Percentiles rank a stretch among this genome's conserved stretches.
phyloP scores from a whole-genome alignment of 1,140 invertebrate species.

The Plectus sambesii region DNA sequence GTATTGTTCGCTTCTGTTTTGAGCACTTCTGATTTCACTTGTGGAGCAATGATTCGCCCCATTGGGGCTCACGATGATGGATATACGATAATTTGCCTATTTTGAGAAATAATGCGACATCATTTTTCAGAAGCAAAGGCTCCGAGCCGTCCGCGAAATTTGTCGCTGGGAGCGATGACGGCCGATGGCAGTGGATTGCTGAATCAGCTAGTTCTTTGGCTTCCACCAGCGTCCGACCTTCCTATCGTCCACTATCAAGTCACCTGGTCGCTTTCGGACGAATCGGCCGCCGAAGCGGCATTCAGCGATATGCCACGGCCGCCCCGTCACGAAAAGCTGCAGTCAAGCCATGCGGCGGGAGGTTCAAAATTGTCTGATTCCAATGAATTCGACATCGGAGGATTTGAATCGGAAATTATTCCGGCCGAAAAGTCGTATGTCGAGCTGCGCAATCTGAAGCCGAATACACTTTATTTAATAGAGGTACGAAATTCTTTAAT shows the following conservation, averaged over 20 bases:
- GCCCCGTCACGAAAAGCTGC: slow-evolving; percentile 7
- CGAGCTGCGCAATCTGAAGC: slow-evolving; percentile 11
- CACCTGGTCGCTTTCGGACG: slow-evolving; percentile 13
- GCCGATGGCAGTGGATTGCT: slow-evolving; percentile 13
- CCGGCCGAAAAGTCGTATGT: slow-evolving; percentile 11
- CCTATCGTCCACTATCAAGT: slow-evolving; percentile 37
- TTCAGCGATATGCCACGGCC: slow-evolving; percentile 20
- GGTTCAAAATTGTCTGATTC: slow-evolving; percentile 13
- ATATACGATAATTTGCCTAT: no score
- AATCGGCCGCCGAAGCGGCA: slow-evolving; percentile 16
- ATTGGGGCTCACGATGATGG: no score
- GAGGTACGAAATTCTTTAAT: neutral
- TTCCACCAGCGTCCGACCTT: slow-evolving; percentile 33
- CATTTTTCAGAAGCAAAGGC: slow-evolving; percentile 25
- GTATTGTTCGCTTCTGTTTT: neutral
- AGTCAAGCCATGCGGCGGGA: slow-evolving; percentile 19
- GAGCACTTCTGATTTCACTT: no score
- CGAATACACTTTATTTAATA: slow-evolving; percentile 4
- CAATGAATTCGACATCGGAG: neutral
- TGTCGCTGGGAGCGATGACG: slow-evolving; percentile 22
- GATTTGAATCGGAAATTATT: slow-evolving; percentile 2
- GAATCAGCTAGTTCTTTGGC: slow-evolving; percentile 27
- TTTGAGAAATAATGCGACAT: neutral
- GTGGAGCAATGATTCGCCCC: no score
- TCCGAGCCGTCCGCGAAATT: slow-evolving; percentile 29